Base-by-base conservation (phyloP, 1,140 invertebrate species). In the Macrocentrus cingulum region DNA sequence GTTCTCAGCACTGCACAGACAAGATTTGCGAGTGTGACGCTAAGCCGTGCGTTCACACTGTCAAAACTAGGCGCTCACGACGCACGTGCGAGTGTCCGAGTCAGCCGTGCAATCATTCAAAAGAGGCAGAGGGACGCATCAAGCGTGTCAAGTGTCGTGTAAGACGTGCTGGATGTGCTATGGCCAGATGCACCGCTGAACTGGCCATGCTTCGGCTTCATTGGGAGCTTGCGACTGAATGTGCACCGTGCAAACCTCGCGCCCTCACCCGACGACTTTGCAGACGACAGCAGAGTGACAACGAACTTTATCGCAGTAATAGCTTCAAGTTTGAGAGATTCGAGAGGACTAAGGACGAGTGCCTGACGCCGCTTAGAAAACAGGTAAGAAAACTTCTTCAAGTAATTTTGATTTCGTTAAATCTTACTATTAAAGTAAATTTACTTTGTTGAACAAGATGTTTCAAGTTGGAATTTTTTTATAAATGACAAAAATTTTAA, bases 271-370 rank as follows among this genome's bases (percentile, higher is more conserved):
- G 85, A 32, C 81, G 88, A 22, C 82, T 90, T 57, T 90, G 88
- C 71, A 80, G 83, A 13, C 77, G 85, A n/a, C 85, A 87, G 63
- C 74, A 75, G 36, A 76, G 72, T 54, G 89, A 90, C 80, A 91
- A 91, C 80, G 88, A 91, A 78, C 82, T 91, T 20, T 91, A 91
- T 70, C 84, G 89, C 53, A 90, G 88, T 60, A 91, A 91, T 69
- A 91, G 89, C 74, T 91, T 91, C 80, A 91, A 90, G 77, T 91
- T 91, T 68, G 89, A 91, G 74, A 80, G 88, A 41, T 91, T 91
- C 69, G 85, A 89, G 60, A 80, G 88, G 48, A 84, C 83, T 64
- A 86, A 84, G 59, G 85, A 87, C 51, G 85, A 88, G 62, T 80
- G 75, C 58, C 55, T 68, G 20, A 72, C 69, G 25, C 80, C 81